These are phyloP conservation scores for Takifugu flavidus DNA, from an alignment of 2,113 vertebrate genomes.

Conservation along the genomic window DNA sequence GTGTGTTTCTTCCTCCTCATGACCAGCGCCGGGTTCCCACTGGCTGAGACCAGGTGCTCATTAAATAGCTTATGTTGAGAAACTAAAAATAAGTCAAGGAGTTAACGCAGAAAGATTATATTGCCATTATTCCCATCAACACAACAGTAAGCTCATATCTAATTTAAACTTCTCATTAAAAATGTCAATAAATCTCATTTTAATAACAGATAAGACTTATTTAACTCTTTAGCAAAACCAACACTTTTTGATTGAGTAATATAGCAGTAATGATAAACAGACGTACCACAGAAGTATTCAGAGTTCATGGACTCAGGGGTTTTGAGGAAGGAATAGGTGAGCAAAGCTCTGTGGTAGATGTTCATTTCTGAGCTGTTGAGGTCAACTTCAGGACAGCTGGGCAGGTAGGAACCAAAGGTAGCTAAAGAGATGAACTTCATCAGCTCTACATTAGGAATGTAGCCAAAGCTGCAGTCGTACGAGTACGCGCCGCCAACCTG, in stretches of 20 bases:
- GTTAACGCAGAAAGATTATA: background rate
- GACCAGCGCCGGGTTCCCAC: conserved; percentile 90
- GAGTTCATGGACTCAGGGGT: conserved; percentile 90
- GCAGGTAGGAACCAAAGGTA: conserved; percentile 93
- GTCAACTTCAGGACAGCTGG: conserved; percentile 86
- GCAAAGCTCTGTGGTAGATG: conserved; percentile 91
- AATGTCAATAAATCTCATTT: background rate
- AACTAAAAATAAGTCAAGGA: conserved; percentile 63
- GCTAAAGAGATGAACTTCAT: conserved; percentile 99
- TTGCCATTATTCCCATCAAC: too few relatives aligned
- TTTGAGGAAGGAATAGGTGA: conserved; percentile 93
- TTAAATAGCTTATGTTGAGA: conserved; percentile 95
- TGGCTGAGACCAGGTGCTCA: conserved; percentile 93
- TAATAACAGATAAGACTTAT: background rate
- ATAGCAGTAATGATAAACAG: background rate
- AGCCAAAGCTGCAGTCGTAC: conserved; percentile 96
- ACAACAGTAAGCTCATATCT: too few relatives aligned
- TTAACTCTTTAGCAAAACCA: background rate
- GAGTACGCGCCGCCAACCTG: conserved; percentile 95
- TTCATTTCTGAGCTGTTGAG: conserved; percentile 83
- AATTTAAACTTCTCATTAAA: too few relatives aligned
- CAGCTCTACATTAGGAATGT: conserved; percentile 94
- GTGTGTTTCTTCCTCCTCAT: conserved; percentile 95
- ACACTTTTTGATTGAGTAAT: background rate
- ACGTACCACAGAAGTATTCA: conserved; percentile 90